Evolutionary conservation across 2,888 invertebrate genomes (phyloP), one percentile per base, ranked within the genome.

Genomic region (Augochlorella aurata): DNA sequence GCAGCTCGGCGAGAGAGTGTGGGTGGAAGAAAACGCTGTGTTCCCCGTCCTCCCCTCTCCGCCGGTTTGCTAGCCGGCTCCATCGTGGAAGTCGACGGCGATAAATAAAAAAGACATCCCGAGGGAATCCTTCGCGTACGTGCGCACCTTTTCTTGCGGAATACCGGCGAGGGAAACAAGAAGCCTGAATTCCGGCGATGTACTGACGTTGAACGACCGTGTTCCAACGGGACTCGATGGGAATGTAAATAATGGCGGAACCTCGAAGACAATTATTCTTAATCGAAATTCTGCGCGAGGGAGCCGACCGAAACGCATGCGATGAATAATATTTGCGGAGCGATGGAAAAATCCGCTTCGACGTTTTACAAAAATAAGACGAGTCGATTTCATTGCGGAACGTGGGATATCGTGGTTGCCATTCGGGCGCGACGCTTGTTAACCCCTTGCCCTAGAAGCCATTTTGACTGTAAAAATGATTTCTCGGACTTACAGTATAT

Each of bases 51-150:
- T 38, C 10, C 63, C 18, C 10, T 38, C n/a, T 68, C 69, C n/a
- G 54, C 52, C 45, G 49, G 9, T 61, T 16, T 29, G 38, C 21
- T 21, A 38, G 38, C n/a, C 16, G 29, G 50, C 71, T 74, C 71
- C 61, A 50, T 71, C 82, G 74, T 61, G 52, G 65, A 75, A 82
- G 63, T 74, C 83, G 83, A 74, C 76, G 84, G 73, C 80, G 79
- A 84, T 84, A 84, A 84, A 84, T 84, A 84, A 84, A 84, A 84
- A 83, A 79, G 83, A 61, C 76, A 47, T 77, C 84, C 77, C 83
- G 1, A 29, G 77, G 74, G 84, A 84, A 84, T 84, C 79, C 79
- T 76, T 74, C 70, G 18, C 50, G 76, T 84, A 79, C 83, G 83
- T 80, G 80, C 66, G 58, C 84, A 67, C 77, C 83, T 74, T 74